Conservation (phyloP, 1,140 invertebrate species). For the Cherax destructor region DNA sequence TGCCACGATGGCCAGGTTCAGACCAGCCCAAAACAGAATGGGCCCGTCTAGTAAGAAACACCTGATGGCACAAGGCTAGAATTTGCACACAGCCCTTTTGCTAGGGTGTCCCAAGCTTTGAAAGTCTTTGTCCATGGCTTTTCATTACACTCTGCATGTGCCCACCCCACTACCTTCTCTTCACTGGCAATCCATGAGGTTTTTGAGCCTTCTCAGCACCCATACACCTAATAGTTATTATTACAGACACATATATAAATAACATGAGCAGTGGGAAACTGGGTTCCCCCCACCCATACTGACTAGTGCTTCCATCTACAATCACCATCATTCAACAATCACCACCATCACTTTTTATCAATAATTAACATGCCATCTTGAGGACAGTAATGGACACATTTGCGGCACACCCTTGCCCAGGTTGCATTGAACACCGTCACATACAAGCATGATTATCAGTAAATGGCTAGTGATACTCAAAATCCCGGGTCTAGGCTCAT, state of each 20-base stretch:
- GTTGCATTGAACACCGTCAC: constrained; percentile 69
- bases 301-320: constrained; percentile 69
- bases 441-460: constrained; percentile 69
- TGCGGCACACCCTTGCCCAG: constrained; percentile 68
- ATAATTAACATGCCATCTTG: constrained; percentile 55
- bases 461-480: constrained; percentile 66
- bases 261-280: constrained; percentile 64
- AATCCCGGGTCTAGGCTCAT: constrained; percentile 58
- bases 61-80: constrained; percentile 68
- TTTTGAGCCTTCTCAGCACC: constrained; percentile 43
- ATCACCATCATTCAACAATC: constrained; percentile 60
- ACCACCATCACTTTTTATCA: constrained; percentile 60
- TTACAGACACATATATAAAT: constrained; percentile 69
- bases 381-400: constrained; percentile 65
- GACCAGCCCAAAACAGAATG: constrained; percentile 57
- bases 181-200: constrained; percentile 24
- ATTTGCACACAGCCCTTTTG: constrained; percentile 69
- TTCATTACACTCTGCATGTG: constrained; percentile 56
- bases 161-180: constrained; percentile 55
- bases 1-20: constrained; percentile 58
- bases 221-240: constrained; percentile 67
- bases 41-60: constrained; percentile 64
- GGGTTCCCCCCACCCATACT: constrained; percentile 57
- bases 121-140: constrained; percentile 62
- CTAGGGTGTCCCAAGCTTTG: constrained; percentile 66